These are phyloP conservation scores for Rhopalosiphum maidis DNA, from an alignment of 1,140 invertebrate genomes.

Conservation along the genomic window DNA sequence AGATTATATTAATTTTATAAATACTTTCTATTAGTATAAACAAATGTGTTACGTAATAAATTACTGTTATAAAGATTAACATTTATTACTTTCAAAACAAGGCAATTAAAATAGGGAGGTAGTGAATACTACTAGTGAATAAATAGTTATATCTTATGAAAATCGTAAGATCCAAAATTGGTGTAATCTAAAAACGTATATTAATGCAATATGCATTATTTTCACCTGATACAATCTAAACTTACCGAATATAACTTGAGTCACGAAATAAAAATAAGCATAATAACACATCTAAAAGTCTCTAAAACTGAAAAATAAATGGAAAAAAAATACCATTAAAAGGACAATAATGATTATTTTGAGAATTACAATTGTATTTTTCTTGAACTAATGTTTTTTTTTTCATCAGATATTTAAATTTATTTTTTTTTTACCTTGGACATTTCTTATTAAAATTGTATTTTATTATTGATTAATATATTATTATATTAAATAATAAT, in stretches of 20 bases:
- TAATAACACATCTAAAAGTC: not conserved
- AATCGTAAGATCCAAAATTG: not conserved
- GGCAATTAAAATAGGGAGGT: not conserved
- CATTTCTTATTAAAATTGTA: too few species aligned
- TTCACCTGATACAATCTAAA: not conserved
- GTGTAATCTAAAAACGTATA: not conserved
- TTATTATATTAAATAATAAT: too few species aligned
- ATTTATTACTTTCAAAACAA: not conserved
- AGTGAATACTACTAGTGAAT: not conserved
- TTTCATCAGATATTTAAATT: too few species aligned
- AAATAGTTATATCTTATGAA: not conserved
- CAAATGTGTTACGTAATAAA: not conserved
- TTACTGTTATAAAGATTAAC: not conserved
- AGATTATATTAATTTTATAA: not conserved
- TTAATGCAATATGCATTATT: not conserved
- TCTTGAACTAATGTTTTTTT: not conserved
- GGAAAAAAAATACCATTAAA: not conserved
- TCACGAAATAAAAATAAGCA: not conserved
- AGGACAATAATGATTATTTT: not conserved
- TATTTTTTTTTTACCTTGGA: too few species aligned
- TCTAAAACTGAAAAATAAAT: not conserved
- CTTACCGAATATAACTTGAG: not conserved
- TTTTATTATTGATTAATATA: too few species aligned
- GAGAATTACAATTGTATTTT: not conserved
- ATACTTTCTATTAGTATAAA: not conserved